phyloP scores from a whole-genome alignment of 1,140 invertebrate genomes.

The Aphidius gifuensis region DNA sequence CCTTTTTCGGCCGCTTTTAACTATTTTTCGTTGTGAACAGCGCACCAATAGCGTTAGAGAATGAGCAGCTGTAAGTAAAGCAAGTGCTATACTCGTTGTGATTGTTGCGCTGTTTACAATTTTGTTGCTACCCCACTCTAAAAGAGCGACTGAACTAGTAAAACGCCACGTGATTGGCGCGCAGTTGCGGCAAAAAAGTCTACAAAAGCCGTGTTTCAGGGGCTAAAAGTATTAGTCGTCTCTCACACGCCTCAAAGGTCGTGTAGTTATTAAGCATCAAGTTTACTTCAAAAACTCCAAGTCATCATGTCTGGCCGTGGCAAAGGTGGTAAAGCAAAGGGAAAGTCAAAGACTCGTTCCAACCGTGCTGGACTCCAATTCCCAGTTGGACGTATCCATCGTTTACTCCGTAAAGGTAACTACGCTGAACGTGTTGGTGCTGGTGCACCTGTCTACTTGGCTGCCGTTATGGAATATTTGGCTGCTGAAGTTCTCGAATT shows the following conservation, averaged over 20 bases:
- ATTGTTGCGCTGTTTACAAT: too few species aligned
- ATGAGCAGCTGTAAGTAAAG: too few species aligned
- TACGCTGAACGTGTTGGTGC: slow-evolving; percentile 3
- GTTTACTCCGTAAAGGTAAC: slow-evolving; percentile 1
- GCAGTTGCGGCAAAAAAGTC: background rate
- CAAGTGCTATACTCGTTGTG: fast-evolving
- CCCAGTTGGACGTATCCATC: slow-evolving; percentile 4
- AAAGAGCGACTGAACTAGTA: too few species aligned
- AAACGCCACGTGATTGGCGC: background rate
- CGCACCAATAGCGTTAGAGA: too few species aligned
- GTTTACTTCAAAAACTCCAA: background rate
- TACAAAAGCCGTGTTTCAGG: background rate
- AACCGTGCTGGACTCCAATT: slow-evolving; percentile 3
- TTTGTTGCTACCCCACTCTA: background rate
- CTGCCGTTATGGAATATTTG: slow-evolving; percentile 1
- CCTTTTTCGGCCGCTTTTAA: too few species aligned
- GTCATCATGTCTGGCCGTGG: slow-evolving; percentile 1
- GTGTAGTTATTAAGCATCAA: background rate
- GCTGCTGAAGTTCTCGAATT: slow-evolving; percentile 7
- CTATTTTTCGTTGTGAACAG: too few species aligned
- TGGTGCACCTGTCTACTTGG: slow-evolving; percentile 3
- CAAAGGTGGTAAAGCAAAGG: slow-evolving; percentile 5
- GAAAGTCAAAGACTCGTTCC: slow-evolving; percentile 6
- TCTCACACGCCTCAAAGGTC: too few species aligned
- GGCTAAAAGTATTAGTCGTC: background rate